These are phyloP conservation scores for Ranitomeya imitator DNA, from an alignment of 2,113 vertebrate genomes.

Conservation along the genomic window DNA sequence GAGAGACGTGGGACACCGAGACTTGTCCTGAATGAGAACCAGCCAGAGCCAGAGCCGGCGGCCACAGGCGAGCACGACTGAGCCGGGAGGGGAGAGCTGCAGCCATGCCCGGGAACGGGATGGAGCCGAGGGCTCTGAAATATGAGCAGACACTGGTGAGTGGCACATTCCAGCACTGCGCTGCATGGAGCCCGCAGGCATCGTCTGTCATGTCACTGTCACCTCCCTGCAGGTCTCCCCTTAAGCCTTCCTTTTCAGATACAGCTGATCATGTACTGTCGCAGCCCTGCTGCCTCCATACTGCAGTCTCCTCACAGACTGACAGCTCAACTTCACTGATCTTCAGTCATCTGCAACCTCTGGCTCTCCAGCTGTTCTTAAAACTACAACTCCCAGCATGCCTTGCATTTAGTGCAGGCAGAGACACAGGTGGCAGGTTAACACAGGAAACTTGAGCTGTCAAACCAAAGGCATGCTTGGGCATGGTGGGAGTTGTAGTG, in stretches of 20 bases:
- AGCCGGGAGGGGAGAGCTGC: constrained; percentile 39
- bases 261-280: background rate
- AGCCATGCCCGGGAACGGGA: constrained; percentile 74
- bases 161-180: constrained; percentile 16
- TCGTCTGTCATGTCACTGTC: background rate
- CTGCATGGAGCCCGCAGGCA: background rate
- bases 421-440: background rate
- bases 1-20: constrained; percentile 47
- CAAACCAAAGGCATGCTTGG: background rate
- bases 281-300: background rate
- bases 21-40: constrained; percentile 47
- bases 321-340: background rate
- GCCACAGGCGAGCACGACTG: background rate
- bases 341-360: background rate
- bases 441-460: background rate
- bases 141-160: constrained; percentile 96
- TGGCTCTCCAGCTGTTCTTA: background rate
- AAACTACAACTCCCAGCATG: constrained; percentile 10
- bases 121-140: constrained; percentile 88
- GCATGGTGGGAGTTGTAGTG: background rate
- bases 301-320: background rate
- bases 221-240: background rate
- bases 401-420: background rate
- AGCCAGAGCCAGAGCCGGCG: background rate
- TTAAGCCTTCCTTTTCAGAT: background rate